Conservation (phyloP, 1,140 invertebrate species). For the Sycophila sp. region DNA sequence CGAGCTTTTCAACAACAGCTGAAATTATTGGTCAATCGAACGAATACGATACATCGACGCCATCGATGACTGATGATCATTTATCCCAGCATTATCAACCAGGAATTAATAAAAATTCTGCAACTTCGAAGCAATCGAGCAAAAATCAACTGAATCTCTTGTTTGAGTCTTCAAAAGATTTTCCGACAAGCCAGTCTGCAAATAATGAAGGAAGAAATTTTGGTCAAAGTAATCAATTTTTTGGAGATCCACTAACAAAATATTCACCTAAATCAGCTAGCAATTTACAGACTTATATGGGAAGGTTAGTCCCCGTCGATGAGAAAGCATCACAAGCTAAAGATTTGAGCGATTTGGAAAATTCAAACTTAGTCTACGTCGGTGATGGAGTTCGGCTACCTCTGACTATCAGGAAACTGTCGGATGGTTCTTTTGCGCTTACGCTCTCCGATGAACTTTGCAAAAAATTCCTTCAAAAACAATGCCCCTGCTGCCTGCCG, state of each 20-base stretch:
- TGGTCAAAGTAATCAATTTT: too few species aligned
- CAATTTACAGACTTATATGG: too few species aligned
- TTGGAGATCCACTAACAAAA: too few species aligned
- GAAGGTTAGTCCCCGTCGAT: conserved; percentile 37
- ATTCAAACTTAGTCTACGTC: conserved; percentile 52
- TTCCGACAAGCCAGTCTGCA: too few species aligned
- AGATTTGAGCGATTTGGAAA: conserved; percentile 35
- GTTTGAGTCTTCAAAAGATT: conserved; percentile 9
- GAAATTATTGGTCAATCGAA: not conserved
- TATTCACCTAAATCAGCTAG: too few species aligned
- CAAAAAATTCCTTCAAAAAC: conserved; percentile 35
- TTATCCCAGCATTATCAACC: too few species aligned
- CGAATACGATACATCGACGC: not conserved
- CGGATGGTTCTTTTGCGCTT: conserved; percentile 54
- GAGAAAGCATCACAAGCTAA: conserved; percentile 28
- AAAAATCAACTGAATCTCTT: not conserved
- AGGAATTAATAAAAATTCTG: too few species aligned
- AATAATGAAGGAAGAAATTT: too few species aligned
- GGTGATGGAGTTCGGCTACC: conserved; percentile 56
- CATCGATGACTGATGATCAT: not conserved
- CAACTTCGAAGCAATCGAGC: not conserved
- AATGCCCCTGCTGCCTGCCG: conserved; percentile 52
- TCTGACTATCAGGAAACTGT: conserved; percentile 48
- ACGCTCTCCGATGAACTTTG: conserved; percentile 53
- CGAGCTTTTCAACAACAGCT: too few species aligned